Percentiles rank a stretch among this genome's conserved stretches.
Evolutionary conservation across 2,113 vertebrate species (phyloP).

Genomic region (Hippocampus guttulatus): DNA sequence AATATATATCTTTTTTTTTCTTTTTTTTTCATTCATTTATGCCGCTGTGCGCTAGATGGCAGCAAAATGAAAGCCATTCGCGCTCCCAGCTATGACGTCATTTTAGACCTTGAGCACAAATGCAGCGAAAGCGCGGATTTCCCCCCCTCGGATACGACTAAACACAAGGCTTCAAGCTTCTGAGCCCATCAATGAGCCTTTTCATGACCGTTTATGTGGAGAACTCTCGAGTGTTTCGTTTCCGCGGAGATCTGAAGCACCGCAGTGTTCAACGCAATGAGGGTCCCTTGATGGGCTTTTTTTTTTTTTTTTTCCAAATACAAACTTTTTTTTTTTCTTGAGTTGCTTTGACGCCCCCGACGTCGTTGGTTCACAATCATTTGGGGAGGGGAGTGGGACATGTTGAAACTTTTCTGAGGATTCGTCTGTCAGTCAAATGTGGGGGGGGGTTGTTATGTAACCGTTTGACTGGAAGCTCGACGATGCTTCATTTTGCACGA

Average conservation of each 20-base stretch:
- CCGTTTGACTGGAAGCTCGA: background rate
- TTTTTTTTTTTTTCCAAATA: background rate
- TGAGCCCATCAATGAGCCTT: too few species aligned
- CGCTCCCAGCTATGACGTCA: background rate
- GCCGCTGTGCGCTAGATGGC: conserved; percentile 34
- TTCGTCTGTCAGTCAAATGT: background rate
- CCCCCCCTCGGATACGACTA: too few species aligned
- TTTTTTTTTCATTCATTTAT: background rate
- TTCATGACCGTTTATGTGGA: too few species aligned
- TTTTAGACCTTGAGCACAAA: background rate
- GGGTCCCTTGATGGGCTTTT: background rate
- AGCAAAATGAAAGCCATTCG: conserved; percentile 1
- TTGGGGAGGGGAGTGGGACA: background rate
- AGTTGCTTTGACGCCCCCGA: background rate
- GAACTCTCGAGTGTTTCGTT: background rate
- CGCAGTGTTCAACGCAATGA: background rate
- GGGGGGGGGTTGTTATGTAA: background rate
- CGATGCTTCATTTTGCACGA: background rate
- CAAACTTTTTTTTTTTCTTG: background rate
- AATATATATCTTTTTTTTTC: background rate
- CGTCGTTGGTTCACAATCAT: background rate
- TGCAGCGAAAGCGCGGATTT: background rate
- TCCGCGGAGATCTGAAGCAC: background rate
- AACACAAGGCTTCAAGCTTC: background rate
- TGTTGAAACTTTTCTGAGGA: background rate